Evolutionary conservation across 1,140 invertebrate genomes (phyloP).

Genomic region (Drosophila chauvacae): DNA sequence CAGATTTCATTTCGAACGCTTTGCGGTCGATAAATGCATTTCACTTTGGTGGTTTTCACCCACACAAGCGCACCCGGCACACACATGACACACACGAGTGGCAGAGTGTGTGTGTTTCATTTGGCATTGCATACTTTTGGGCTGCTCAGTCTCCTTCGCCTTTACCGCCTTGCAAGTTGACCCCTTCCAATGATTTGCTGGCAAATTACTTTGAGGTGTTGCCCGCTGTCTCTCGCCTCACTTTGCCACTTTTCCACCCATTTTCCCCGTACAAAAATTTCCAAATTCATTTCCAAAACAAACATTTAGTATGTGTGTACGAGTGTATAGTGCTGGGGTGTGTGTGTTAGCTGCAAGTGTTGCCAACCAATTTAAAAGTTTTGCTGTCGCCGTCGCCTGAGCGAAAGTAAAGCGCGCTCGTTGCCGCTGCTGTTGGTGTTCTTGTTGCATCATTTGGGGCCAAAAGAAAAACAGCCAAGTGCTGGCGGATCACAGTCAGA

Average conservation of each 20-base stretch:
- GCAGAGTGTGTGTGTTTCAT: slow-evolving; percentile 46
- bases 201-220: slow-evolving; percentile 79
- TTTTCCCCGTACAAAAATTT: slow-evolving; percentile 58
- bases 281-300: slow-evolving; percentile 84
- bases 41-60: slow-evolving; percentile 79
- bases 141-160: slow-evolving; percentile 33
- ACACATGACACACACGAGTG: background rate
- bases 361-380: slow-evolving; percentile 84
- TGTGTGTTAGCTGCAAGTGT: slow-evolving; percentile 62
- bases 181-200: slow-evolving; percentile 79
- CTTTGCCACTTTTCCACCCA: slow-evolving; percentile 36
- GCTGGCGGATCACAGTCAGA: slow-evolving; percentile 38
- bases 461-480: slow-evolving; percentile 70
- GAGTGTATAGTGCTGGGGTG: slow-evolving; percentile 5
- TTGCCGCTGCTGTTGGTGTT: slow-evolving; percentile 54
- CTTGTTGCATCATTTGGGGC: slow-evolving; percentile 66
- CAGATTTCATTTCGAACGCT: slow-evolving; percentile 84
- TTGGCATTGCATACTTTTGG: slow-evolving; percentile 77
- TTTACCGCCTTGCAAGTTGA: slow-evolving; percentile 26
- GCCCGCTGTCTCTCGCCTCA: slow-evolving; percentile 58
- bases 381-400: slow-evolving; percentile 66
- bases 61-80: slow-evolving; percentile 29
- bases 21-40: slow-evolving; percentile 83
- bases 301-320: slow-evolving; percentile 65
- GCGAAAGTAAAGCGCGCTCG: slow-evolving; percentile 69